phyloP scores from a whole-genome alignment of 2,888 invertebrate genomes.

The Agapetus fuscipes region DNA sequence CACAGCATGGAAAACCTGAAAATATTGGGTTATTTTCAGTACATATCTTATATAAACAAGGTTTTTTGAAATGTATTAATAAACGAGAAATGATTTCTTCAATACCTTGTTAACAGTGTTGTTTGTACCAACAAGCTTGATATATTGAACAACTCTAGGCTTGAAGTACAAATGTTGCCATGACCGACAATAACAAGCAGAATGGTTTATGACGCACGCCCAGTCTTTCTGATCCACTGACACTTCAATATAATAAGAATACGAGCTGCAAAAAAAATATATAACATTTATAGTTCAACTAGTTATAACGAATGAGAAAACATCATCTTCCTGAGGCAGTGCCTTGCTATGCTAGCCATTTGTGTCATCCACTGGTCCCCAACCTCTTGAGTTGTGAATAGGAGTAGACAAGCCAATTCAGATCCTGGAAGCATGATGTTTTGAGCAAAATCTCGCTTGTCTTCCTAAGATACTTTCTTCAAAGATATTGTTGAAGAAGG shows the following conservation, averaged over 20 bases:
- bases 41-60: conserved; percentile 1
- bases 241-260: conserved; percentile 86
- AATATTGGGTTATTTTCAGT: too few relatives aligned
- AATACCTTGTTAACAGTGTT: conserved; percentile 87
- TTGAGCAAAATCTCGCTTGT: too few relatives aligned
- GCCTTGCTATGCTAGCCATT: too few relatives aligned
- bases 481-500: too few relatives aligned
- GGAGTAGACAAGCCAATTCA: too few relatives aligned
- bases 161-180: conserved; percentile 95
- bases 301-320: too few relatives aligned
- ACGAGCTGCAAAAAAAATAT: conserved; percentile 48
- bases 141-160: conserved; percentile 76
- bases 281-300: too few relatives aligned
- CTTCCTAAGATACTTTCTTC: too few relatives aligned
- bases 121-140: conserved; percentile 79
- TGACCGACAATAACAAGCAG: conserved; percentile 85
- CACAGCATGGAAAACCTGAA: conserved; percentile 82
- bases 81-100: not conserved
- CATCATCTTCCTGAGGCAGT: too few relatives aligned
- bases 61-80: not conserved
- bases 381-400: too few relatives aligned
- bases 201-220: conserved; percentile 89
- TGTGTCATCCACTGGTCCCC: too few relatives aligned
- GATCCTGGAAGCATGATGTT: too few relatives aligned
- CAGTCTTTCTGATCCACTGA: conserved; percentile 94